Evolutionary conservation across 2,113 vertebrate genomes (phyloP).

Genomic region (Naja naja): DNA sequence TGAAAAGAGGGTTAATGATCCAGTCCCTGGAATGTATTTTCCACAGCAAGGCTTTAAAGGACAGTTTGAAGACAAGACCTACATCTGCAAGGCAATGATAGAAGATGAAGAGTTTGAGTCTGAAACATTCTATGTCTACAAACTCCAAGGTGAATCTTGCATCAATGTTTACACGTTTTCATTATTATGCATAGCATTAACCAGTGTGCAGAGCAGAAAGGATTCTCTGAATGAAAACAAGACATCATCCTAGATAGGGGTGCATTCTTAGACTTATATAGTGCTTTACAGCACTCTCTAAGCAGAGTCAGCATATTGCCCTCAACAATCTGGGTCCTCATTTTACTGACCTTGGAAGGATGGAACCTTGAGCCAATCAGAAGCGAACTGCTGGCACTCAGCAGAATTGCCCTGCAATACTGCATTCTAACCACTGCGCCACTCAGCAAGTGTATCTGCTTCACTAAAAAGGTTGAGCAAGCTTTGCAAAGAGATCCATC

Average conservation of each 20-base stretch:
- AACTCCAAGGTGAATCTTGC: constrained; percentile 76
- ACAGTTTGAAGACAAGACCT: constrained; percentile 82
- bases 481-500: neutral
- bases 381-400: too few species aligned
- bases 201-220: neutral
- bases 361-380: too few species aligned
- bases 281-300: neutral
- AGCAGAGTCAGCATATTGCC: neutral
- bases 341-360: too few species aligned
- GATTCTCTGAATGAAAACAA: neutral
- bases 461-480: neutral
- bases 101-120: constrained; percentile 81
- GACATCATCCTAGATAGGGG: neutral
- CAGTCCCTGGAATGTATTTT: constrained; percentile 76
- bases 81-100: constrained; percentile 82
- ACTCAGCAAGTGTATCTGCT: neutral
- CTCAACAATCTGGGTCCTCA: too few species aligned
- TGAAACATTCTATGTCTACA: constrained; percentile 78
- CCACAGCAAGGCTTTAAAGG: constrained; percentile 84
- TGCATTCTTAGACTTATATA: neutral
- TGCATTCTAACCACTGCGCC: neutral
- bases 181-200: neutral
- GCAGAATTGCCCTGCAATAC: neutral
- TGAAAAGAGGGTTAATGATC: constrained; percentile 74
- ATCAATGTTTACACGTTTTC: neutral